These are phyloP conservation scores for Aphaenogaster ashmeadi DNA, from an alignment of 1,140 invertebrate genomes.

Conservation along the genomic window DNA sequence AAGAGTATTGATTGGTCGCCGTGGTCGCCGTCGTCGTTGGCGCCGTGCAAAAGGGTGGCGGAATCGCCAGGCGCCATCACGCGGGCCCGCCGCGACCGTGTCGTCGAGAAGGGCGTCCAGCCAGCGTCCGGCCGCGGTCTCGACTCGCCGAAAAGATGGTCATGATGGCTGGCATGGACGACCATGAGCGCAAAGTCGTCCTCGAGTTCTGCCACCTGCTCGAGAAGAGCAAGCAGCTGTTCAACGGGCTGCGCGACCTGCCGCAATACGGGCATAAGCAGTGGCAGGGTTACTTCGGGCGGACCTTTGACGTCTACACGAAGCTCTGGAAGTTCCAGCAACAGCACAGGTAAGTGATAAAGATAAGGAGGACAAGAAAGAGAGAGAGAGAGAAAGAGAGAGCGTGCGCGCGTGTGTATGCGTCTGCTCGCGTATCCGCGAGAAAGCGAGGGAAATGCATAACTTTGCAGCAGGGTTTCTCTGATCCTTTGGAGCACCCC, in stretches of 20 bases:
- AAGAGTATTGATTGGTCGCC: slow-evolving; percentile 81
- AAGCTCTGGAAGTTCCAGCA: slow-evolving; percentile 99
- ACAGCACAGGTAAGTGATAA: slow-evolving; percentile 92
- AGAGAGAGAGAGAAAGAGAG: neutral
- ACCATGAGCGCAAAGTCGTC: slow-evolving; percentile 97
- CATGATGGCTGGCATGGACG: slow-evolving; percentile 93
- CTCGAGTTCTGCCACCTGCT: slow-evolving; percentile 98
- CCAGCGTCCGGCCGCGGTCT: slow-evolving; percentile 79
- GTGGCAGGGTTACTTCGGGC: slow-evolving; percentile 99
- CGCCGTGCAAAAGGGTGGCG: slow-evolving; percentile 76
- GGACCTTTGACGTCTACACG: slow-evolving; percentile 99
- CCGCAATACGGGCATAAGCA: slow-evolving; percentile 99
- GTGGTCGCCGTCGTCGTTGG: slow-evolving; percentile 67
- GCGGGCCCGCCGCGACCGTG: slow-evolving; percentile 82
- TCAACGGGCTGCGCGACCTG: slow-evolving; percentile 98
- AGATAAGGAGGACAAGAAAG: neutral
- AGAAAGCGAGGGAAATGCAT: slow-evolving; percentile 30
- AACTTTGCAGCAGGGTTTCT: neutral
- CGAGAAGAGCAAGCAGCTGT: slow-evolving; percentile 99
- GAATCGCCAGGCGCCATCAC: slow-evolving; percentile 84
- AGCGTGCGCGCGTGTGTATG: slow-evolving; percentile 3
- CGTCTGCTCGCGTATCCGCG: neutral
- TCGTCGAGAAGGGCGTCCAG: slow-evolving; percentile 74
- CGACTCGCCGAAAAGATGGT: slow-evolving; percentile 88
- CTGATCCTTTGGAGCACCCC: slow-evolving; percentile 5